Base-by-base conservation (phyloP, 2,797 vertebrate species). In the Botia almorhae region DNA sequence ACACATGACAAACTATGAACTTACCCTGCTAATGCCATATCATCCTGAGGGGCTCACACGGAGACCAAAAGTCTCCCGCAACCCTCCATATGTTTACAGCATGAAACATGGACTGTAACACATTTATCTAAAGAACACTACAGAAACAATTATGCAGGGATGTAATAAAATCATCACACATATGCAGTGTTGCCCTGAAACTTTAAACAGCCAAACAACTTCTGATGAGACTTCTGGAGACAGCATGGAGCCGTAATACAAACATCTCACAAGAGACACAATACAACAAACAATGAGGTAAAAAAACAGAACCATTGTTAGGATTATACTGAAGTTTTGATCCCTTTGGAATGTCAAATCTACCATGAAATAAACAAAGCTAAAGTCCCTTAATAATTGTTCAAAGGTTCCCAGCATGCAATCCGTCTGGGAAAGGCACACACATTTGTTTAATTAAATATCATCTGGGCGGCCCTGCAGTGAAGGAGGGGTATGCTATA, bases 171-270 rank as follows among this genome's bases (percentile, higher is more conserved):
- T n/a, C 11, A 13, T 36, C 73, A 14, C 60, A 74, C 60, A 68
- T 33, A 48, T 50, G 48, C 69, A 29, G 36, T 5, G 50, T 29
- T 23, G 26, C 73, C 26, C 55, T 76, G 39, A 65, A 16, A 56
- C 60, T 65, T 46, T 48, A 61, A 82, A 69, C 23, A 29, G 7
- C 36, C n/a, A n/a, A 36, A 21, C 50, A 46, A 65, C 56, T 17
- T 74, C 55, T 21, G 65, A 63, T 39, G 69, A 78, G 46, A 14
- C 10, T 48, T 55, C 60, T 36, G 48, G 74, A 81, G 79, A 84
- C 74, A 39, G 56, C 13, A 23, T 11, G 64, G 83, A 78, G 79
- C 83, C 79, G 53, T 46, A 76, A 81, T n/a, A 81, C 74, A 78
- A 81, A 77, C 14, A 33, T n/a, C 69, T 43, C 78, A 23, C 50